Evolutionary conservation across 2,113 vertebrate species (phyloP).

Genomic region (Strix uralensis): DNA sequence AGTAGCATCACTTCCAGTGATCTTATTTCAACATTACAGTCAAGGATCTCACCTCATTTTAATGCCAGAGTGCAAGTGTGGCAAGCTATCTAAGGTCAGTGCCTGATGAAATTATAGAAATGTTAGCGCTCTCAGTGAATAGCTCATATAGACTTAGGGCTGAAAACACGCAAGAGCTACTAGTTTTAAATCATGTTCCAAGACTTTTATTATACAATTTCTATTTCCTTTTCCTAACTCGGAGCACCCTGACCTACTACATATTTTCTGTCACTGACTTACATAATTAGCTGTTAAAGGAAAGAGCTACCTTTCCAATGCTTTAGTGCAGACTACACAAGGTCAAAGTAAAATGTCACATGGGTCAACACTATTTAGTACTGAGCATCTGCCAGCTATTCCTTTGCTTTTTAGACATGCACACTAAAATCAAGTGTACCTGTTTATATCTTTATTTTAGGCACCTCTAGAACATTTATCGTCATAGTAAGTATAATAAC

Average conservation of each 20-base stretch:
- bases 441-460: background rate
- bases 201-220: background rate
- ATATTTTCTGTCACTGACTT: background rate
- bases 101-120: background rate
- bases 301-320: background rate
- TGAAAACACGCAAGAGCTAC: background rate
- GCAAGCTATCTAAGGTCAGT: background rate
- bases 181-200: background rate
- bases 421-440: background rate
- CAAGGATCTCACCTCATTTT: background rate
- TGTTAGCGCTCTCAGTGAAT: background rate
- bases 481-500: background rate
- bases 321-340: background rate
- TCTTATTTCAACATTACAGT: background rate
- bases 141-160: background rate
- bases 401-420: background rate
- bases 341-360: background rate
- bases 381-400: background rate
- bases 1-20: background rate
- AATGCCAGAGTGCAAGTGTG: background rate
- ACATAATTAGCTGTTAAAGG: background rate
- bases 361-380: background rate
- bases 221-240: background rate
- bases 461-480: background rate
- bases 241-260: background rate